phyloP scores from a whole-genome alignment of 2,113 vertebrate species.

The Bombycilla garrulus region DNA sequence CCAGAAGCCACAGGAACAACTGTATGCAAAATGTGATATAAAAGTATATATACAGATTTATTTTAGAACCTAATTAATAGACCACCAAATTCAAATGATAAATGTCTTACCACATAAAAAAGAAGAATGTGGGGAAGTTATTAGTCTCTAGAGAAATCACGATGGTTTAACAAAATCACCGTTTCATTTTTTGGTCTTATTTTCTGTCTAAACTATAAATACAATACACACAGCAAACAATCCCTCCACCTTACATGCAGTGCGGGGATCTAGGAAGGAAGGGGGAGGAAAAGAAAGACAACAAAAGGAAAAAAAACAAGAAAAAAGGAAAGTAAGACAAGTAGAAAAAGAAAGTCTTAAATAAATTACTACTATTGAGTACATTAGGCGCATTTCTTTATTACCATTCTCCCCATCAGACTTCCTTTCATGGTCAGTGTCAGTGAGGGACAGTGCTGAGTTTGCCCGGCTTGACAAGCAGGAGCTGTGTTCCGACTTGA shows the following conservation, averaged over 20 bases:
- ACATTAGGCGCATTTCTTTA: background rate
- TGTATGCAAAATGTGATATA: background rate
- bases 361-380: background rate
- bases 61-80: background rate
- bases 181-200: background rate
- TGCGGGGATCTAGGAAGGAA: background rate
- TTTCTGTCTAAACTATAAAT: background rate
- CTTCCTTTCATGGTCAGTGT: conserved; percentile 95
- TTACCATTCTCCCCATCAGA: conserved; percentile 96
- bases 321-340: background rate
- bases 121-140: background rate
- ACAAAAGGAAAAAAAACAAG: background rate
- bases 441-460: conserved; percentile 91
- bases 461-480: conserved; percentile 94
- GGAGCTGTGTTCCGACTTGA: conserved; percentile 93
- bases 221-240: background rate
- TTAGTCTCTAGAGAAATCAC: background rate
- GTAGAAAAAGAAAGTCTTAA: background rate
- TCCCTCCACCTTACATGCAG: background rate
- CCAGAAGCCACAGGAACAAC: background rate
- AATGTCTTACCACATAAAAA: background rate
- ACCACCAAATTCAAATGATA: background rate
- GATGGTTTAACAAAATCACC: background rate
- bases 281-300: accelerated
- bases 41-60: background rate